A percentile compares a stretch with the other conserved stretches of the same genome.
phyloP scores from a whole-genome alignment of 2,888 invertebrate species.

The Allophyes oxyacanthae region DNA sequence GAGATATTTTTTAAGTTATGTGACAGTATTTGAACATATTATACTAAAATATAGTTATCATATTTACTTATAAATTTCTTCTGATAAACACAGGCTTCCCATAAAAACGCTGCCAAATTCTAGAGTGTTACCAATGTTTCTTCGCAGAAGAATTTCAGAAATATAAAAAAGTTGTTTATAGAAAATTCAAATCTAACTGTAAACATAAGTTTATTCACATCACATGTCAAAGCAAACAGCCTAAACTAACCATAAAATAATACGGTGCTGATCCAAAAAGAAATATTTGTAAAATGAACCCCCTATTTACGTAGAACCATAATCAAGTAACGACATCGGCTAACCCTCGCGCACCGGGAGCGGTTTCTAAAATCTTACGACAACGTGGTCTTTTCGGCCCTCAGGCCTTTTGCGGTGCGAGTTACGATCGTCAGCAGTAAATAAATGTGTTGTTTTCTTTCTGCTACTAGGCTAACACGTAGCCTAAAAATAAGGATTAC shows the following conservation, averaged over 20 bases:
- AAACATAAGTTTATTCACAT: no score
- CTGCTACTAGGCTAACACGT: conserved; percentile 17
- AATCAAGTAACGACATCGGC: conserved; percentile 51
- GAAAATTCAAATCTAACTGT: no score
- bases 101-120: no score
- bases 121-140: no score
- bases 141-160: no score
- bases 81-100: no score
- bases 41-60: no score
- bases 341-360: conserved; percentile 60
- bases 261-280: conserved; percentile 21
- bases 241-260: conserved; percentile 23
- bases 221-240: no score
- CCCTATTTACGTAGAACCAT: conserved; percentile 37
- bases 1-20: no score
- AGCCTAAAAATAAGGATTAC: conserved; percentile 14
- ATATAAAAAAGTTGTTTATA: no score
- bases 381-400: conserved; percentile 57
- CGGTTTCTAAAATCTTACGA: conserved; percentile 69
- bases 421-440: conserved; percentile 45
- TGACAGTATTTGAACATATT: no score
- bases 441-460: conserved; percentile 15
- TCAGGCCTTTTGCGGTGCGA: conserved; percentile 44
- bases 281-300: conserved; percentile 18
- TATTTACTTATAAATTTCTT: no score